These are phyloP conservation scores for Cataglyphis livida DNA, from an alignment of 2,888 invertebrate genomes.

Conservation along the genomic window DNA sequence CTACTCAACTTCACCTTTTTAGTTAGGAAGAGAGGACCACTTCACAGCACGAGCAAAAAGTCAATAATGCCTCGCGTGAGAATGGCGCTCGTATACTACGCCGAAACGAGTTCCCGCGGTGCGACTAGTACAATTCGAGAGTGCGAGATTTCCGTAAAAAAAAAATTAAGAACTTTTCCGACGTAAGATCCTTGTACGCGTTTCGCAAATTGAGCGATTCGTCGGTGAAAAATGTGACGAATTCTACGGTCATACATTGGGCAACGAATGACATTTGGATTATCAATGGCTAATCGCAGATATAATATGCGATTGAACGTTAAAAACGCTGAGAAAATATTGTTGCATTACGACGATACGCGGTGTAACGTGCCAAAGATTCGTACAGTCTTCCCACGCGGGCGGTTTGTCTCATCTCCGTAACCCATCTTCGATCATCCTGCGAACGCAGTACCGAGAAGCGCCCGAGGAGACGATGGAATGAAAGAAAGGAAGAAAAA, in stretches of 20 bases:
- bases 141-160: not conserved
- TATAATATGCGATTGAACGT: not conserved
- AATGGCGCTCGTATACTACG: slow-evolving; percentile 36
- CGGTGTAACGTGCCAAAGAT: slow-evolving; percentile 32
- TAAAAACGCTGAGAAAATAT: not conserved
- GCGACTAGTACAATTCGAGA: not conserved
- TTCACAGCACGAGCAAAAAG: slow-evolving; percentile 39
- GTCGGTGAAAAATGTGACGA: not conserved
- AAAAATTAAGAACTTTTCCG: slow-evolving; percentile 8
- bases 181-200: not conserved
- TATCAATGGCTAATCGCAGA: not conserved
- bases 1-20: slow-evolving; percentile 44
- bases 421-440: slow-evolving; percentile 70
- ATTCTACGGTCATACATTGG: not conserved
- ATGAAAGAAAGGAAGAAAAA: slow-evolving; percentile 35
- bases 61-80: slow-evolving; percentile 50
- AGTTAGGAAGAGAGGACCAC: slow-evolving; percentile 44
- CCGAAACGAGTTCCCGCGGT: slow-evolving; percentile 40
- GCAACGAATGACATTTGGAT: not conserved
- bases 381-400: slow-evolving; percentile 71
- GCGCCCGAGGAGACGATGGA: slow-evolving; percentile 60
- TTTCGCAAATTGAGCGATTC: not conserved
- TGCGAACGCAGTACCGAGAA: slow-evolving; percentile 69
- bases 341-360: not conserved
- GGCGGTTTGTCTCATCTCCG: slow-evolving; percentile 44